Base-by-base conservation (phyloP, 2,888 invertebrate species). In the Mechanitis messenoides region DNA sequence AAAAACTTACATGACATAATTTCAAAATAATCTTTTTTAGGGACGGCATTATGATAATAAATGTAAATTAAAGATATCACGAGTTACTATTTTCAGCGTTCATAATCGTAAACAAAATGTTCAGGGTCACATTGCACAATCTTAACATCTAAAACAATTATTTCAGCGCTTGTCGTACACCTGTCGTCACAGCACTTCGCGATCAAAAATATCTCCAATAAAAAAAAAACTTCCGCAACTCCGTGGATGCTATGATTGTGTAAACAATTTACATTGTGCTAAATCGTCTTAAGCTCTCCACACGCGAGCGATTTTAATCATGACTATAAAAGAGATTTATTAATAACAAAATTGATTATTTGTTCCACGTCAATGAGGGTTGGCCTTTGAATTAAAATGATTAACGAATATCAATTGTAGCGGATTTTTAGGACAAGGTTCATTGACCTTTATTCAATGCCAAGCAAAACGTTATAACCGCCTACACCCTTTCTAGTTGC, bases 101-200 rank as follows among this genome's bases (percentile, higher is more conserved):
- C 54, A 59, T 64, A 62, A 63, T 58, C 46, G 62, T 64, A 64
- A 60, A 62, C 64, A 64, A 54, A 63, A 56, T 62, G 45, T 60
- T 71, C 75, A 73, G 77, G 77, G 74, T 69, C 75, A 73, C 79
- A 77, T 81, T 74, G 80, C 78, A 81, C 78, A 65, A 65, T 62
- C 57, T 55, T 53, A 62, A 70, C 69, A 76, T 77, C 77, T 77
- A 77, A 59, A 5, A 35, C 50, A 33, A 50, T 28, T 55, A 20
- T 53, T 47, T 45, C 45, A 54, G 35, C 59, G 56, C 31, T 20
- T 31, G 50, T 31, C 55, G 47, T 71, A 74, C 74, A 73, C 69
- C 69, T 70, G 72, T 72, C 71, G 70, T 69, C 69, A 69, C 64
- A 59, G 60, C 68, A 68, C 71, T 61, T 60, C 68, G 65, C 72